Conservation (phyloP, 1,140 invertebrate genomes). For the Aphelinus atriplicis region DNA sequence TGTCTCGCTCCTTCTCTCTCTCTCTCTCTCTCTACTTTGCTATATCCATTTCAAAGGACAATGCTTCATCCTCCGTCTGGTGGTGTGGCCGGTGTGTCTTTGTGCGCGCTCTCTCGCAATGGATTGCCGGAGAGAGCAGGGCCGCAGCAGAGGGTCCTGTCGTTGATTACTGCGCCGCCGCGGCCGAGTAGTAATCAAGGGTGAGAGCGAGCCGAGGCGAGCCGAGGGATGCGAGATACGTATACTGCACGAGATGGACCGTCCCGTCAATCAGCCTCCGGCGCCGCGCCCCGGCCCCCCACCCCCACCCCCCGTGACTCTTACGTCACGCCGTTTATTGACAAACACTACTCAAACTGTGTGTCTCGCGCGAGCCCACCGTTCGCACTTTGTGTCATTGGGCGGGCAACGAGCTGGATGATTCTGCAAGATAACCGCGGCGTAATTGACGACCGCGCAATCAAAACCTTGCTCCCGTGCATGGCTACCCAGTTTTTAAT, state of each 20-base stretch:
- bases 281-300: no score
- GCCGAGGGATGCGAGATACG: neutral
- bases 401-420: no score
- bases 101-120: constrained; percentile 14
- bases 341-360: constrained; percentile 31
- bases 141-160: neutral
- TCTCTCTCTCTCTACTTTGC: neutral
- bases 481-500: constrained; percentile 19
- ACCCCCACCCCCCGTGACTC: constrained; percentile 4
- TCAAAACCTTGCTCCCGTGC: constrained; percentile 1
- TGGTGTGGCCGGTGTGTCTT: constrained; percentile 11
- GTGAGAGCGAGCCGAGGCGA: neutral
- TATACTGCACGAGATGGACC: neutral
- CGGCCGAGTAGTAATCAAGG: neutral
- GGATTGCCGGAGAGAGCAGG: constrained; percentile 12
- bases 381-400: no score
- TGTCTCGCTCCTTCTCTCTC: neutral
- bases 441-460: constrained; percentile 20
- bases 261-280: constrained; percentile 36
- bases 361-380: neutral
- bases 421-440: no score
- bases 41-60: constrained; percentile 39
- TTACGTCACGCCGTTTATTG: constrained; percentile 35
- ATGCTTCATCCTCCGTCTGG: constrained; percentile 11
- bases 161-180: constrained; percentile 26